Evolutionary conservation across 2,888 invertebrate genomes (phyloP), one percentile per base, ranked within the genome.

Genomic region (Zygaena filipendulae): DNA sequence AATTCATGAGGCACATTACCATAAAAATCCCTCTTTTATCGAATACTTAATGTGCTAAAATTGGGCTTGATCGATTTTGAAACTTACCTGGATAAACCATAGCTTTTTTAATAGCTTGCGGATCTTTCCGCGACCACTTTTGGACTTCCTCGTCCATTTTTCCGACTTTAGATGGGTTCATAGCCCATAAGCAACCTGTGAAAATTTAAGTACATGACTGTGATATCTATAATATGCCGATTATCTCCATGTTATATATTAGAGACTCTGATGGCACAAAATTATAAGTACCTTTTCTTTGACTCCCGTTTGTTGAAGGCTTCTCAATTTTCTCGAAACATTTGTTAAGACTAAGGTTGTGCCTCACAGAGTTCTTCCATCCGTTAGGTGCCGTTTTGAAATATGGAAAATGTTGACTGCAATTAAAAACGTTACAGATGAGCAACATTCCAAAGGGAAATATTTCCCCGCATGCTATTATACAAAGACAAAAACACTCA

Each of bases 101-200:
- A 3, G 96, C 94, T 50, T 91, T 91, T 46, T 91, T 88, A 32
- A 97, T 95, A 5, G 95, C 95, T 39, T 87, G 83, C 0, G 95
- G 95, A 75, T 97, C 97, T 68, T 97, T 97, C 41, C 95, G 86
- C 11, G 95, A 92, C 95, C 97, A 97, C 58, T 98, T 98, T 49
- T 92, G 92, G 27, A 98, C 95, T 70, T 98, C 97, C 59, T 97
- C 96, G 49, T 97, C 96, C 96, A 98, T 96, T 79, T 98, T 98
- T 10, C 88, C 86, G 21, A 95, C 87, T 70, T 97, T 97, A 8
- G 90, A 87, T 0, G 97, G 97, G 75, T 96, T 96, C 86, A 97
- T 92, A 6, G 95, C 95, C 97, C 97, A 97, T 44, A 97, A 81
- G 53, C 97, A 97, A 10, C 92, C 86, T 80, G 49, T 8, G 60